Percentiles rank a stretch among this genome's conserved stretches.
phyloP scores from a whole-genome alignment of 2,888 invertebrate genomes.

The Stenichneumon culpator region DNA sequence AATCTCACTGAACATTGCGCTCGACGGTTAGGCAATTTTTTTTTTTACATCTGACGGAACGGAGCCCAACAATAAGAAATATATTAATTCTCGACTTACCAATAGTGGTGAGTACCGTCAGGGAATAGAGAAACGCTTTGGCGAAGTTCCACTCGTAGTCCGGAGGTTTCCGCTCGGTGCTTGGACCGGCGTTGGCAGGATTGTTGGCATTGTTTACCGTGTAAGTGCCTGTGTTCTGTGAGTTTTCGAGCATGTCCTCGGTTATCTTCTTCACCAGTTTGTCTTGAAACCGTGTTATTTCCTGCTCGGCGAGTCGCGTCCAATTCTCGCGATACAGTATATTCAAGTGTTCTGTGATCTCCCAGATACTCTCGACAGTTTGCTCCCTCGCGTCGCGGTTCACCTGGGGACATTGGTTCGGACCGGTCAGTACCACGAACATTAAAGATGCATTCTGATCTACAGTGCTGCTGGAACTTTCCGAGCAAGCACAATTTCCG shows the following conservation, averaged over 20 bases:
- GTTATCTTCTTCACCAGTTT: constrained; percentile 92
- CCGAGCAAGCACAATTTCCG: neutral
- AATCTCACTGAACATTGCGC: neutral
- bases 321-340: constrained; percentile 96
- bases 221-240: constrained; percentile 85
- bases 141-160: constrained; percentile 95
- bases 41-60: neutral
- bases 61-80: neutral
- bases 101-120: constrained; percentile 97
- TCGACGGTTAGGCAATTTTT: neutral
- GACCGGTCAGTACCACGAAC: neutral
- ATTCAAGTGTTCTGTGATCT: constrained; percentile 94
- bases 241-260: constrained; percentile 90
- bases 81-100: constrained; percentile 87
- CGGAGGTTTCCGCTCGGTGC: constrained; percentile 78
- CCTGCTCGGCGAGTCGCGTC: constrained; percentile 93
- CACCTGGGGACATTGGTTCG: constrained; percentile 75
- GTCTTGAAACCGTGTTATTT: constrained; percentile 93
- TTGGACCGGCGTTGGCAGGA: constrained; percentile 72
- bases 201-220: constrained; percentile 73
- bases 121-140: constrained; percentile 96
- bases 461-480: neutral
- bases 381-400: constrained; percentile 88
- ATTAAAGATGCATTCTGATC: neutral
- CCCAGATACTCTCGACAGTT: constrained; percentile 96